Percentiles rank a stretch among this genome's conserved stretches.
Conservation (phyloP, 2,797 vertebrate genomes). For the Adelosebastes latens region DNA sequence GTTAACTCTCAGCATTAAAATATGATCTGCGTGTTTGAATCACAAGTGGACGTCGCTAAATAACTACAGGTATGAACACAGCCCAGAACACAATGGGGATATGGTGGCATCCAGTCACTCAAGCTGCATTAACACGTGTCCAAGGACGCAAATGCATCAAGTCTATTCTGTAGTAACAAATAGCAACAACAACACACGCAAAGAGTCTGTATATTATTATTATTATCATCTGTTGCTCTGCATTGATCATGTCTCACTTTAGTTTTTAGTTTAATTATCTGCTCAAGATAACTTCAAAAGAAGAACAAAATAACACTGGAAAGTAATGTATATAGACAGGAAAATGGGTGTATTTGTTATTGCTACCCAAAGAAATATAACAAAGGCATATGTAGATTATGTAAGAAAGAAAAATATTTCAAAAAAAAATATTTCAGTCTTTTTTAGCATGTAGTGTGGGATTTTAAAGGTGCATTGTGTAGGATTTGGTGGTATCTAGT, state of each 20-base stretch:
- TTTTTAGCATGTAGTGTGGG: no score
- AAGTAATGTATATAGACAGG: not conserved
- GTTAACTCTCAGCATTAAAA: not conserved
- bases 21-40: not conserved
- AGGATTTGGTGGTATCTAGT: no score
- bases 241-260: not conserved
- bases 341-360: not conserved
- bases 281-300: not conserved
- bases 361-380: not conserved
- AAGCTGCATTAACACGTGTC: not conserved
- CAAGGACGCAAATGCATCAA: not conserved
- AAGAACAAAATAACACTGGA: not conserved
- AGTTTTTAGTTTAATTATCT: not conserved
- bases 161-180: not conserved
- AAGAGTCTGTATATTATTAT: not conserved
- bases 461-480: no score
- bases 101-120: not conserved
- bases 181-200: not conserved
- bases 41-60: not conserved
- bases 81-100: not conserved
- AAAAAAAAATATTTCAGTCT: no score
- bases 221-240: not conserved
- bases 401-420: not conserved
- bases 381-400: not conserved
- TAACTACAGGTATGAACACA: not conserved